phyloP scores from a whole-genome alignment of 2,888 invertebrate genomes.

The Cepaea hortensis region DNA sequence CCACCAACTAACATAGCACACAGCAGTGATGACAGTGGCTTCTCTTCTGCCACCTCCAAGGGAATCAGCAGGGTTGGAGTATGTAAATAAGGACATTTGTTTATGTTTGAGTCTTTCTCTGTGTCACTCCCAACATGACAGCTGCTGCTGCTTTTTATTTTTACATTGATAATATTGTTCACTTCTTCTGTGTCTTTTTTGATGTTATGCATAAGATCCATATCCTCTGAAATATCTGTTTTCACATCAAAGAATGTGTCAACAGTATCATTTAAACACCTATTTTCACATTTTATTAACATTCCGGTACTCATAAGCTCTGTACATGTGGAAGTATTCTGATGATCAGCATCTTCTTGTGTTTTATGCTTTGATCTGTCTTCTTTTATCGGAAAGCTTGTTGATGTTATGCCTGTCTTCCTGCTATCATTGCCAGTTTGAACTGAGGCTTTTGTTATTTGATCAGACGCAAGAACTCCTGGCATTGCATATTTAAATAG shows the following conservation, averaged over 20 bases:
- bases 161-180: not conserved
- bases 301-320: conserved; percentile 34
- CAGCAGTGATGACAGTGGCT: conserved; percentile 43
- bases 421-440: not conserved
- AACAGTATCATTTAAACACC: not conserved
- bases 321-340: conserved; percentile 42
- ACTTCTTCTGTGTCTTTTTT: not conserved
- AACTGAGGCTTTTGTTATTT: not conserved
- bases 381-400: conserved; percentile 1
- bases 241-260: conserved; percentile 7
- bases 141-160: not conserved
- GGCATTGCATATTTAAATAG: not conserved
- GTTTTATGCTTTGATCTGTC: conserved; percentile 17
- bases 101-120: not conserved
- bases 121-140: not conserved
- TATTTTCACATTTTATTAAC: conserved; percentile 20
- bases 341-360: conserved; percentile 17
- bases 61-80: not conserved
- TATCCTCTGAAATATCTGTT: not conserved
- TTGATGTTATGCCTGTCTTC: not conserved
- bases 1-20: conserved; percentile 55
- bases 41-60: conserved; percentile 14
- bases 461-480: not conserved
- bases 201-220: not conserved
- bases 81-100: not conserved